Conservation (phyloP, 1,140 invertebrate genomes). For the Apolygus lucorum region DNA sequence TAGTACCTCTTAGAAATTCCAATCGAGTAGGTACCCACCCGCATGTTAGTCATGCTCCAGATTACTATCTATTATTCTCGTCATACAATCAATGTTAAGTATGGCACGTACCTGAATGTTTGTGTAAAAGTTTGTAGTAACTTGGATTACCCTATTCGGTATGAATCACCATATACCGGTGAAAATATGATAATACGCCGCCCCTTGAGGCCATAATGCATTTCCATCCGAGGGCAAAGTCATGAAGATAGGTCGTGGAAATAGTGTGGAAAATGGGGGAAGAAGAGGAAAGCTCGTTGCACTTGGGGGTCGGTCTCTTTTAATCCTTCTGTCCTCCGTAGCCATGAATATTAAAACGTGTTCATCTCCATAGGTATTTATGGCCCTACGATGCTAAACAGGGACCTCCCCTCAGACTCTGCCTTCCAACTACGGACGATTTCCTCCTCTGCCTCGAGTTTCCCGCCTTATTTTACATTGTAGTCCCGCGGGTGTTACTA, state of each 20-base stretch:
- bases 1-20: no score
- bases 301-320: conserved; percentile 9
- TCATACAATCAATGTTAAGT: no score
- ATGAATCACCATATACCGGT: no score
- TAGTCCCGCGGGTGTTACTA: conserved; percentile 3
- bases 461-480: conserved; percentile 12
- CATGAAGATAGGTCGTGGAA: neutral
- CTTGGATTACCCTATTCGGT: no score
- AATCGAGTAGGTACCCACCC: no score
- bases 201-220: neutral
- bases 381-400: conserved; percentile 14
- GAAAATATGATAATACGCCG: no score
- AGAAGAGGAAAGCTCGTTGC: neutral
- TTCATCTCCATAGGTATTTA: conserved; percentile 16
- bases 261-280: no score
- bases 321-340: conserved; percentile 5
- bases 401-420: neutral
- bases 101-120: no score
- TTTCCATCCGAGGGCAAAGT: neutral
- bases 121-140: no score
- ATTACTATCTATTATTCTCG: no score
- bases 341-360: conserved; percentile 15
- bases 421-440: conserved; percentile 8
- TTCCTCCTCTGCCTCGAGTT: neutral
- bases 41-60: no score